A percentile compares a stretch with the other conserved stretches of the same genome.
These are phyloP conservation scores for Phymorhynchus buccinoides DNA, from an alignment of 1,140 invertebrate species.

Conservation along the genomic window DNA sequence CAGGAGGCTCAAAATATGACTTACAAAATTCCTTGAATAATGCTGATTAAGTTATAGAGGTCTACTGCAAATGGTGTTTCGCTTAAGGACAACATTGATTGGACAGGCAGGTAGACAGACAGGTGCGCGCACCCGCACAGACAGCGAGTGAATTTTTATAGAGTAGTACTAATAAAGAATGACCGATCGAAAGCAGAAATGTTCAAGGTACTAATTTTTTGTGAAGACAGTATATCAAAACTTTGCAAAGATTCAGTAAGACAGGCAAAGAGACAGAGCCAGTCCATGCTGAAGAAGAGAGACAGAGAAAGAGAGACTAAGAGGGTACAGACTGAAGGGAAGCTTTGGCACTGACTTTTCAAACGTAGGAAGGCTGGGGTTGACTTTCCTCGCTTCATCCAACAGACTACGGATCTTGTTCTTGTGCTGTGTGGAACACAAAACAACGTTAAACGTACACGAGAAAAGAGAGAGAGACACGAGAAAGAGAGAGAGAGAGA, in stretches of 20 bases:
- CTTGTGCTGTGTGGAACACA: constrained; percentile 72
- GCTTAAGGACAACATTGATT: not conserved
- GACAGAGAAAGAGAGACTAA: not conserved
- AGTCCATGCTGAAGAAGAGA: too few species aligned
- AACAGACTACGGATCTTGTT: constrained; percentile 73
- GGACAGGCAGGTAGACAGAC: not conserved
- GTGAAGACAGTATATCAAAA: not conserved
- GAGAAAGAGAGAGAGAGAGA: not conserved
- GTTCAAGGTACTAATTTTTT: too few species aligned
- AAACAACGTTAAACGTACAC: not conserved
- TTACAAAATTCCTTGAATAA: too few species aligned
- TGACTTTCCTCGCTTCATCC: constrained; percentile 74
- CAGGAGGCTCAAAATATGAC: too few species aligned
- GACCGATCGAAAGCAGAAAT: too few species aligned
- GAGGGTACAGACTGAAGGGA: not conserved
- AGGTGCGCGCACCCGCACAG: not conserved
- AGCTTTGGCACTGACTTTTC: constrained; percentile 72
- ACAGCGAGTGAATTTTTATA: too few species aligned
- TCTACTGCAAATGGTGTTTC: too few species aligned
- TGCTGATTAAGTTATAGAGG: too few species aligned
- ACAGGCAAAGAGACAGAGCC: not conserved
- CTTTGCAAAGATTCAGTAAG: not conserved
- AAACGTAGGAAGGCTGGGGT: constrained; percentile 76
- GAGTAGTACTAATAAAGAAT: too few species aligned
- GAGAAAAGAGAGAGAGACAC: not conserved